A percentile compares a stretch with the other conserved stretches of the same genome.
Conservation (phyloP, 2,888 invertebrate genomes). For the Lepidocyrtinus sp. region DNA sequence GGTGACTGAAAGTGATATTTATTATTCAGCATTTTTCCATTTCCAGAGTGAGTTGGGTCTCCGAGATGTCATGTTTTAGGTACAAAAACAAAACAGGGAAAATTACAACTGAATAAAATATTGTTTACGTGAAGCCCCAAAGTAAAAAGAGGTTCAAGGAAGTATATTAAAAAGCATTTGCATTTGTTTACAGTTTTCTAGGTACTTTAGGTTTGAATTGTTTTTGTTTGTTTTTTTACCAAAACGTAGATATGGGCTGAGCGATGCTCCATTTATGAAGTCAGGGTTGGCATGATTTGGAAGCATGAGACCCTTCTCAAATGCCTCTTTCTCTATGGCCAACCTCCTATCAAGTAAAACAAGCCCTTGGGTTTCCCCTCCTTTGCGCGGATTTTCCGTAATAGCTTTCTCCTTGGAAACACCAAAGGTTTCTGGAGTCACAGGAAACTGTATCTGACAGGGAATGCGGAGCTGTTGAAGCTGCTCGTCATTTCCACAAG, state of each 20-base stretch:
- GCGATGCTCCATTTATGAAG: conserved; percentile 77
- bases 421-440: conserved; percentile 77
- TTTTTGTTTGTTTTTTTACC: conserved; percentile 72
- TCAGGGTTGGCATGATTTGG: conserved; percentile 82
- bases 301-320: conserved; percentile 76
- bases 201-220: neutral
- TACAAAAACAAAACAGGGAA: neutral
- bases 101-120: no score
- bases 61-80: neutral
- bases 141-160: neutral
- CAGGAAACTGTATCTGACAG: conserved; percentile 70
- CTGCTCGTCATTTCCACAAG: conserved; percentile 34
- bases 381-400: conserved; percentile 77
- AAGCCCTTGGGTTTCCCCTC: conserved; percentile 80
- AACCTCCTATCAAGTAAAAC: conserved; percentile 77
- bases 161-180: neutral
- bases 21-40: no score
- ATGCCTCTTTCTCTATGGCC: conserved; percentile 73
- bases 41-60: no score
- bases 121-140: no score
- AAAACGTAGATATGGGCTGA: conserved; percentile 81
- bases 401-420: conserved; percentile 75
- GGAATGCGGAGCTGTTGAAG: conserved; percentile 18
- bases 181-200: no score
- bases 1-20: no score